phyloP scores from a whole-genome alignment of 2,113 vertebrate species.

The Dipodomys merriami region DNA sequence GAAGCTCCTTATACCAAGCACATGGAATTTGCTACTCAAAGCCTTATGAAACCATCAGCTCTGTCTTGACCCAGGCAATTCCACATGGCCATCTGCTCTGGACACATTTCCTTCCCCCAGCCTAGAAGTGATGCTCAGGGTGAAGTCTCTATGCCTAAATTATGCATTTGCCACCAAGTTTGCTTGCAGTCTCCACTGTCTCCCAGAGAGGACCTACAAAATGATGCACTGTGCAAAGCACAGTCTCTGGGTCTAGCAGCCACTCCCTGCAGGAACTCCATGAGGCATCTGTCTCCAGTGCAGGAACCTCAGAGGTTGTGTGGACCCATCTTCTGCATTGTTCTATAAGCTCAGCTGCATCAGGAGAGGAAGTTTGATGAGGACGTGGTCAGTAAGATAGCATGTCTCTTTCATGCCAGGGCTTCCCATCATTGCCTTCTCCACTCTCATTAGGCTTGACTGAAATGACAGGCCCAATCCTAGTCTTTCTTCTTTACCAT shows the following conservation, averaged over 20 bases:
- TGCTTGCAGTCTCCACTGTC: neutral
- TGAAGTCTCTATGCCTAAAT: too few species aligned
- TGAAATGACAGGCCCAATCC: neutral
- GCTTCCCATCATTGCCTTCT: neutral
- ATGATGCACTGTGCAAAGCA: too few species aligned
- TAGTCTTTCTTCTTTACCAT: neutral
- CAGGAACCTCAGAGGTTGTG: too few species aligned
- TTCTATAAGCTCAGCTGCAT: neutral
- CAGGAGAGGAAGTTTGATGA: neutral
- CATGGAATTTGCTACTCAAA: neutral
- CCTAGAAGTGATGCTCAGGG: neutral
- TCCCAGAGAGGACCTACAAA: neutral
- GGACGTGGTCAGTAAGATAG: too few species aligned
- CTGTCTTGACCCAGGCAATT: neutral
- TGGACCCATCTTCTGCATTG: rapidly evolving
- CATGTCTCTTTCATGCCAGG: neutral
- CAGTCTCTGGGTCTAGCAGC: neutral
- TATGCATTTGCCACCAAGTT: neutral
- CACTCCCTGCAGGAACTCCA: too few species aligned
- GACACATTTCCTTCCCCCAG: neutral
- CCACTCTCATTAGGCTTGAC: neutral
- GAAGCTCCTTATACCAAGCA: neutral
- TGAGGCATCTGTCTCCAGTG: too few species aligned
- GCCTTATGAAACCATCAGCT: neutral
- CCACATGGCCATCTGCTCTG: neutral